Conservation (phyloP, 2,113 vertebrate genomes). For the Urocynchramus pylzowi region DNA sequence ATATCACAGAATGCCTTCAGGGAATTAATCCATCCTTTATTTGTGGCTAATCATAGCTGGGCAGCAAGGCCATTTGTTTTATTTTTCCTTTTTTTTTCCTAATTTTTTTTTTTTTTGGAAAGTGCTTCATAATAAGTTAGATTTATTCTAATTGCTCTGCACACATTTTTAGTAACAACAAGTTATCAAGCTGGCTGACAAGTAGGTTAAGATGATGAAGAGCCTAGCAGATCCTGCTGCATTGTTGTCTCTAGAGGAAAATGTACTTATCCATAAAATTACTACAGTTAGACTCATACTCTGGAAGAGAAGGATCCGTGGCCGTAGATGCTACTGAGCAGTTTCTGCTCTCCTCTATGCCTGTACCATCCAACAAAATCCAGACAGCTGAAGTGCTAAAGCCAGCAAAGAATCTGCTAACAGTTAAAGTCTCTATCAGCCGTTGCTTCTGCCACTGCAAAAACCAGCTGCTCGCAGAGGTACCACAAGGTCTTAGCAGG, state of each 20-base stretch:
- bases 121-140: slow-evolving; percentile 23
- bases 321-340: background rate
- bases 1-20: background rate
- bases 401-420: background rate
- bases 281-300: background rate
- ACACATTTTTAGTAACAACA: slow-evolving; percentile 49
- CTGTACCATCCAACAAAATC: background rate
- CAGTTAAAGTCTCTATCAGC: background rate
- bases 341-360: background rate
- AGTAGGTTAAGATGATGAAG: slow-evolving; percentile 56
- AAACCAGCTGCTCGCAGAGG: background rate
- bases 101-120: background rate
- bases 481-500: background rate
- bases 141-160: slow-evolving; percentile 59
- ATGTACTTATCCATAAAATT: slow-evolving; percentile 25
- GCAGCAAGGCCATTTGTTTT: background rate
- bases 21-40: background rate
- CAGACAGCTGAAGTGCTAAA: background rate
- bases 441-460: background rate
- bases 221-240: background rate
- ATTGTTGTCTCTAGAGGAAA: slow-evolving; percentile 32
- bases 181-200: slow-evolving; percentile 47
- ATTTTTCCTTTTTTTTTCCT: background rate
- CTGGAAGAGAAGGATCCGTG: background rate
- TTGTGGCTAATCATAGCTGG: background rate